Percentiles rank a stretch among this genome's conserved stretches.
phyloP scores from a whole-genome alignment of 2,113 vertebrate genomes.

The Carassius auratus region DNA sequence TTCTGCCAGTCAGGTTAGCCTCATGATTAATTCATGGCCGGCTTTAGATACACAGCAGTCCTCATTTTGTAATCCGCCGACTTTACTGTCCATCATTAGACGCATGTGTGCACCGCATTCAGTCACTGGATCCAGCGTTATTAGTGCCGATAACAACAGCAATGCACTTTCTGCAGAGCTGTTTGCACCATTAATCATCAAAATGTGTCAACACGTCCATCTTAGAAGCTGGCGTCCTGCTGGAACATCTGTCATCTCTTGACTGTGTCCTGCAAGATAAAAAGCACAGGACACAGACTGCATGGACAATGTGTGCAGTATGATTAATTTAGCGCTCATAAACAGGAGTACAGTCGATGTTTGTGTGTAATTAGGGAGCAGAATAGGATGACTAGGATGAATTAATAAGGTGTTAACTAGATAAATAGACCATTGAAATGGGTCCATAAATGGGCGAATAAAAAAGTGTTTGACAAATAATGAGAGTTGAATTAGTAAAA shows the following conservation, averaged over 20 bases:
- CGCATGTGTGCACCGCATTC: neutral
- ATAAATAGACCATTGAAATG: neutral
- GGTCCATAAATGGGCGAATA: neutral
- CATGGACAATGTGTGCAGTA: neutral
- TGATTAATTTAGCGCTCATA: constrained; percentile 5
- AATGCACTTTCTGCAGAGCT: constrained; percentile 35
- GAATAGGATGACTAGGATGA: neutral
- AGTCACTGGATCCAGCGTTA: neutral
- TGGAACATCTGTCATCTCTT: constrained; percentile 38
- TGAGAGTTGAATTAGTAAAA: neutral
- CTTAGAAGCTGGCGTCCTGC: constrained; percentile 32
- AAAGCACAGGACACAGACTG: neutral
- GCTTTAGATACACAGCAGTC: constrained; percentile 40
- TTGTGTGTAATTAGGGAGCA: constrained; percentile 8
- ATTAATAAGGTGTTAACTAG: too few species aligned
- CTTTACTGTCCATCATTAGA: constrained; percentile 17
- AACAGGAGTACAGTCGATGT: constrained; percentile 18
- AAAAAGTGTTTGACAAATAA: neutral
- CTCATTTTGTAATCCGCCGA: constrained; percentile 23
- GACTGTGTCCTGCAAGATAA: neutral
- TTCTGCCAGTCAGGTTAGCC: constrained; percentile 61
- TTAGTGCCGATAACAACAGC: constrained; percentile 22
- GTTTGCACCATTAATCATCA: constrained; percentile 50
- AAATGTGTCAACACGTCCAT: constrained; percentile 35
- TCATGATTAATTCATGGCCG: constrained; percentile 62